Evolutionary conservation across 2,888 invertebrate genomes (phyloP).

Genomic region (Lacanobia oleracea): DNA sequence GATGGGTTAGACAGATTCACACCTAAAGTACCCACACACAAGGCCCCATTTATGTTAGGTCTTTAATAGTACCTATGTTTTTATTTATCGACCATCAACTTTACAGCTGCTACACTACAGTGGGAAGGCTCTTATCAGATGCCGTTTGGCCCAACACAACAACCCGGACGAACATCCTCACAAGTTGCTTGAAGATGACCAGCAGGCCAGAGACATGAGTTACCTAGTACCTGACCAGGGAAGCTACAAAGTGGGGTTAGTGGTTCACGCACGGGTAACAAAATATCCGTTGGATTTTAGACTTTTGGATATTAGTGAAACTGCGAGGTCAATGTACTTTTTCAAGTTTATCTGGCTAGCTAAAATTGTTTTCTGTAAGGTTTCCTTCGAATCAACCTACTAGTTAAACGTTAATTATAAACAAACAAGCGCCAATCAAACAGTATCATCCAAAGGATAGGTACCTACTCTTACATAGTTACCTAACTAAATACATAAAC

Average conservation of each 20-base stretch:
- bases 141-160: constrained; percentile 92
- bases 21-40: background rate
- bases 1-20: background rate
- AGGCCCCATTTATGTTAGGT: background rate
- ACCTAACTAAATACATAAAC: too few relatives aligned
- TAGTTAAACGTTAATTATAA: too few relatives aligned
- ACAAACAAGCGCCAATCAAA: too few relatives aligned
- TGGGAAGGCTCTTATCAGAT: constrained; percentile 92
- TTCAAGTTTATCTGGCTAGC: too few relatives aligned
- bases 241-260: constrained; percentile 92
- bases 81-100: background rate
- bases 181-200: constrained; percentile 92
- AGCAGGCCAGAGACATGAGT: constrained; percentile 92
- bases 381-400: too few relatives aligned
- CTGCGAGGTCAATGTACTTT: too few relatives aligned
- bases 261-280: constrained; percentile 19
- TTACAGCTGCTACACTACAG: constrained; percentile 79
- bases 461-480: too few relatives aligned
- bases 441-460: too few relatives aligned
- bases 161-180: constrained; percentile 92
- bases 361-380: too few relatives aligned
- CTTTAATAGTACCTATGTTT: background rate
- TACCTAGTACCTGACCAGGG: constrained; percentile 91
- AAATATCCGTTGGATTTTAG: too few relatives aligned
- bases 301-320: too few relatives aligned